These are phyloP conservation scores for Erebia epiphron DNA, from an alignment of 2,888 invertebrate genomes.

Conservation along the genomic window DNA sequence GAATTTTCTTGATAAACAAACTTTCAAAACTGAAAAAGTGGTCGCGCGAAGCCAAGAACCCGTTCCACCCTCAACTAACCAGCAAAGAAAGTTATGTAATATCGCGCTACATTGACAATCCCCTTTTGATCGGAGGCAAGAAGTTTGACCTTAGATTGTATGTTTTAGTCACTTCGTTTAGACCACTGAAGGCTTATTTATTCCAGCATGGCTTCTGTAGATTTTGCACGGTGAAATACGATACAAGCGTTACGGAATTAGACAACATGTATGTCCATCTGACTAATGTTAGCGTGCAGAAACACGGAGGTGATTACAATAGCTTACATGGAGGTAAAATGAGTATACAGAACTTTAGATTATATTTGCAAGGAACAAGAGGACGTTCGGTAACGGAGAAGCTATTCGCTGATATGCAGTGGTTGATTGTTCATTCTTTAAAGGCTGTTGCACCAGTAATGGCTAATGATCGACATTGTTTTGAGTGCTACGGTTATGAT, in stretches of 20 bases:
- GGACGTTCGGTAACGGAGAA: slow-evolving; percentile 95
- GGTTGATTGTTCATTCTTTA: slow-evolving; percentile 96
- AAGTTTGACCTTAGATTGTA: slow-evolving; percentile 97
- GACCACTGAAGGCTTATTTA: slow-evolving; percentile 96
- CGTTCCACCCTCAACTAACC: slow-evolving; percentile 90
- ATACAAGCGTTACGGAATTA: slow-evolving; percentile 92
- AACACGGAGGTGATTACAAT: slow-evolving; percentile 98
- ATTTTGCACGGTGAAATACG: slow-evolving; percentile 98
- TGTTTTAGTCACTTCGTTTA: slow-evolving; percentile 95
- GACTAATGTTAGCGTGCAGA: slow-evolving; percentile 98
- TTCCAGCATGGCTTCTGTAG: slow-evolving; percentile 97
- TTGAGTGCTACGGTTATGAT: slow-evolving; percentile 98
- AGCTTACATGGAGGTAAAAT: slow-evolving; percentile 97
- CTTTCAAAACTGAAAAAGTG: slow-evolving; percentile 96
- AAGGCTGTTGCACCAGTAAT: slow-evolving; percentile 97
- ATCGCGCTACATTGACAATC: slow-evolving; percentile 97
- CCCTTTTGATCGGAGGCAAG: slow-evolving; percentile 97
- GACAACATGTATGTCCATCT: slow-evolving; percentile 97
- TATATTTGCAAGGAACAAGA: slow-evolving; percentile 95
- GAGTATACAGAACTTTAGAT: slow-evolving; percentile 94
- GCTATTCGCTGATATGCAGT: slow-evolving; percentile 94
- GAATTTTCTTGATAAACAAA: slow-evolving; percentile 97
- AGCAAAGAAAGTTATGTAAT: slow-evolving; percentile 96
- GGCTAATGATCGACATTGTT: slow-evolving; percentile 96
- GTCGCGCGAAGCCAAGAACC: slow-evolving; percentile 86